Evolutionary conservation across 2,888 invertebrate genomes (phyloP).

Genomic region (Neoaliturus tenellus): DNA sequence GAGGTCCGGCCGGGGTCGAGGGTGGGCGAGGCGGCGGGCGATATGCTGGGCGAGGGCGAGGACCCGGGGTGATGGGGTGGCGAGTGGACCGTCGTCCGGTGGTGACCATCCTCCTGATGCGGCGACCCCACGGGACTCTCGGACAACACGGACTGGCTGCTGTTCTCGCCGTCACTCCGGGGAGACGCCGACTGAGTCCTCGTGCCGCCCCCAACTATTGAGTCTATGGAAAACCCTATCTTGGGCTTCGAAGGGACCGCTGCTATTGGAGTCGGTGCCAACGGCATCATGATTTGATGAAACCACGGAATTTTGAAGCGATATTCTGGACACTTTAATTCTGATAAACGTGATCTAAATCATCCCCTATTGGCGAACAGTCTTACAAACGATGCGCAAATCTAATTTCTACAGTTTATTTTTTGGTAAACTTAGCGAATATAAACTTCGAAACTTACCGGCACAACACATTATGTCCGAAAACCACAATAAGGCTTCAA

Average conservation of each 20-base stretch:
- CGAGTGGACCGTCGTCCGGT: constrained; percentile 45
- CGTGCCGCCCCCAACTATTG: constrained; percentile 85
- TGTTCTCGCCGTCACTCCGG: constrained; percentile 63
- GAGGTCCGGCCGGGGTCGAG: constrained; percentile 70
- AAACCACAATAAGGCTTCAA: not conserved
- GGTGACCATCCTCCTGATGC: constrained; percentile 52
- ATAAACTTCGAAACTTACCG: constrained; percentile 12
- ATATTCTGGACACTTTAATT: not conserved
- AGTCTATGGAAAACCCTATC: constrained; percentile 96
- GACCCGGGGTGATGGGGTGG: constrained; percentile 51
- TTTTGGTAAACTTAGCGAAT: not conserved
- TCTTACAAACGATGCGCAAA: not conserved
- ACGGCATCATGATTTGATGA: constrained; percentile 88
- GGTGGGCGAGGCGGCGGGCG: constrained; percentile 74
- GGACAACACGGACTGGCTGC: constrained; percentile 59
- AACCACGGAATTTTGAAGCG: constrained; percentile 27
- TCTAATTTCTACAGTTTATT: not conserved
- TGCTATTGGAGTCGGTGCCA: constrained; percentile 95
- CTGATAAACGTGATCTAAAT: not conserved
- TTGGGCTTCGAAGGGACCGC: constrained; percentile 95
- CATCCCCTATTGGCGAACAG: not conserved
- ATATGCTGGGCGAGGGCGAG: constrained; percentile 68
- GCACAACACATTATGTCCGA: not conserved
- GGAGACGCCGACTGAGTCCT: constrained; percentile 71
- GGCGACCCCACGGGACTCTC: constrained; percentile 60